A percentile compares a stretch with the other conserved stretches of the same genome.
Evolutionary conservation across 2,797 vertebrate genomes (phyloP).

Genomic region (Sebastes alutus): DNA sequence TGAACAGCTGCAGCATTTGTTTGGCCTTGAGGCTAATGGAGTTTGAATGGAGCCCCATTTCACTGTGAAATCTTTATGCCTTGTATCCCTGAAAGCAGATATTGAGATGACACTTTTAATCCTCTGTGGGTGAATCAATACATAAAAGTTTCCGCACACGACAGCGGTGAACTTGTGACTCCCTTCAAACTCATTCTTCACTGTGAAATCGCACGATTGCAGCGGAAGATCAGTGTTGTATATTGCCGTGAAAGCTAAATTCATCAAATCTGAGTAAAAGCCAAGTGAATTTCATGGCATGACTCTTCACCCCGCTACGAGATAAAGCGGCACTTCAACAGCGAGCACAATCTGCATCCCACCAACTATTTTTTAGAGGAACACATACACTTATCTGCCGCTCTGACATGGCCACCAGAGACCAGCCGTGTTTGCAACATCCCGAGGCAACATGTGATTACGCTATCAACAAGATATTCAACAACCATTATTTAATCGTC

Average conservation of each 20-base stretch:
- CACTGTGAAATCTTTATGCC: neutral
- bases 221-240: neutral
- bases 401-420: conserved; percentile 25
- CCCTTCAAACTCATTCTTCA: neutral
- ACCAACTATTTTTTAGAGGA: conserved; percentile 14
- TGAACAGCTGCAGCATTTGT: neutral
- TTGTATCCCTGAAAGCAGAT: neutral
- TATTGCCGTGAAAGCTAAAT: conserved; percentile 27
- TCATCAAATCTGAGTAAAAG: conserved; percentile 25
- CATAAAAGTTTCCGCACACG: neutral
- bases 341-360: conserved; percentile 24
- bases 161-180: conserved; percentile 24
- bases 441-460: conserved; percentile 60
- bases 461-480: conserved; percentile 55
- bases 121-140: neutral
- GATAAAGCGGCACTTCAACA: conserved; percentile 25
- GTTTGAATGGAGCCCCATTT: conserved; percentile 1
- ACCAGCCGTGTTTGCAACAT: conserved; percentile 19
- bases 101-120: conserved; percentile 12
- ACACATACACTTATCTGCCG: conserved; percentile 30
- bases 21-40: neutral
- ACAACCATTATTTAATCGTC: conserved; percentile 63
- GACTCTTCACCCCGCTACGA: conserved; percentile 12
- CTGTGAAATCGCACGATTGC: neutral
- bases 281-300: conserved; percentile 20